A percentile compares a stretch with the other conserved stretches of the same genome.
These are phyloP conservation scores for Oligia latruncula DNA, from an alignment of 2,888 invertebrate species.

Conservation along the genomic window DNA sequence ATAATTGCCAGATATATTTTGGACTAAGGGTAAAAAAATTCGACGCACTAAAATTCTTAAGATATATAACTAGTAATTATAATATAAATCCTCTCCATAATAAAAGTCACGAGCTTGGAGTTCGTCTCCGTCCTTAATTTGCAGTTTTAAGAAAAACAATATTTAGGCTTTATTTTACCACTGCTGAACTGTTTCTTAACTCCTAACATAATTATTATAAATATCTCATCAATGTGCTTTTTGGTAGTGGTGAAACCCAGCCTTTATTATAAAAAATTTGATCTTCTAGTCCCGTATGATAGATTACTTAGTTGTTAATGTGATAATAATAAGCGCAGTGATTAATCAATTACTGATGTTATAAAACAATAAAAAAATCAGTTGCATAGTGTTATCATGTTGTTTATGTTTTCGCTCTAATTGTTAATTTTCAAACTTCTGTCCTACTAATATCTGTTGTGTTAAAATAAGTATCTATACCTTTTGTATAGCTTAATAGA, in stretches of 20 bases:
- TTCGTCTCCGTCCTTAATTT: slow-evolving; percentile 80
- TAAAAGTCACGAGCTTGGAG: slow-evolving; percentile 78
- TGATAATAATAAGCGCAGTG: slow-evolving; percentile 68
- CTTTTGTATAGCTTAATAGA: slow-evolving; percentile 74
- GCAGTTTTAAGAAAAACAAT: slow-evolving; percentile 65
- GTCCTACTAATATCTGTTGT: slow-evolving; percentile 55
- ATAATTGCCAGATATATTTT: slow-evolving; percentile 52
- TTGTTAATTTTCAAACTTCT: slow-evolving; percentile 54
- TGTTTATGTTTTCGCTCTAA: slow-evolving; percentile 42
- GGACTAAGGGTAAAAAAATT: slow-evolving; percentile 70
- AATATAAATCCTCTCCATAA: slow-evolving; percentile 43
- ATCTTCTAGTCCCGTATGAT: slow-evolving; percentile 84
- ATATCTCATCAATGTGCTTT: slow-evolving; percentile 31
- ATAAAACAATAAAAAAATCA: slow-evolving; percentile 43
- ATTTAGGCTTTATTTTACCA: slow-evolving; percentile 38
- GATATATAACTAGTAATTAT: slow-evolving; percentile 35
- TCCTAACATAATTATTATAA: slow-evolving; percentile 4
- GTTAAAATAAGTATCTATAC: slow-evolving; percentile 51
- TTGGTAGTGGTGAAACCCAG: slow-evolving; percentile 45
- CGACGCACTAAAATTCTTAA: slow-evolving; percentile 55
- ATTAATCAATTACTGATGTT: slow-evolving; percentile 55
- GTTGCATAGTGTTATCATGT: slow-evolving; percentile 53
- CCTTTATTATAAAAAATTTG: slow-evolving; percentile 51
- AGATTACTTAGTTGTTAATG: slow-evolving; percentile 68
- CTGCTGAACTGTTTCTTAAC: slow-evolving; percentile 26